phyloP scores from a whole-genome alignment of 2,888 invertebrate genomes.

The Stictocephala bisonia region DNA sequence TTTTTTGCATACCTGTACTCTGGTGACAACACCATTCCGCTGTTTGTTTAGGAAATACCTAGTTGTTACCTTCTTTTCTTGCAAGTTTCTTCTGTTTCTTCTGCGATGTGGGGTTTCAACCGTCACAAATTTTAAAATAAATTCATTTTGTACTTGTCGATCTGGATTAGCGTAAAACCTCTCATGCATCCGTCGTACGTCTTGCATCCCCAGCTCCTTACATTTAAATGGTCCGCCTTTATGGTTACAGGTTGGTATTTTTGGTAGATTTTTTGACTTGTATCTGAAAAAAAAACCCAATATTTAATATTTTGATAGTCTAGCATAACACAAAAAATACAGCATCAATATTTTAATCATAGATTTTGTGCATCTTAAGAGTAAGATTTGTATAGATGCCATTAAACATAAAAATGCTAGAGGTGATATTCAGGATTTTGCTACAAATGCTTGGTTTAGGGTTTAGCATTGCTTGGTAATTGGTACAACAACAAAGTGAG shows the following conservation, averaged over 20 bases:
- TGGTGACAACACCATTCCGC: conserved; percentile 21
- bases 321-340: neutral
- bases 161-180: conserved; percentile 35
- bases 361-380: neutral
- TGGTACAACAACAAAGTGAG: conserved; percentile 36
- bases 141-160: conserved; percentile 40
- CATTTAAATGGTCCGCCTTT: conserved; percentile 38
- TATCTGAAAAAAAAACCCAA: conserved; percentile 39
- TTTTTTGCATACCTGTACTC: conserved; percentile 44
- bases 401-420: conserved; percentile 30
- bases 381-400: conserved; percentile 5
- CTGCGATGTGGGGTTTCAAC: conserved; percentile 41
- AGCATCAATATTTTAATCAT: conserved; percentile 3
- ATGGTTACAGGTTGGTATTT: conserved; percentile 27
- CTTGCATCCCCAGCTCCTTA: conserved; percentile 39
- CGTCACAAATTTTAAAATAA: conserved; percentile 40
- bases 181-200: conserved; percentile 16
- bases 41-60: conserved; percentile 42
- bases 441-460: conserved; percentile 36
- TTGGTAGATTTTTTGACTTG: conserved; percentile 12
- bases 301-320: neutral
- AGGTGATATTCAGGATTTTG: conserved; percentile 32
- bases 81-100: conserved; percentile 24
- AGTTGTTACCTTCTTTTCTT: conserved; percentile 33
- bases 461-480: too few relatives aligned